Conservation (phyloP, 2,888 invertebrate species). For the Capitulum mitella region DNA sequence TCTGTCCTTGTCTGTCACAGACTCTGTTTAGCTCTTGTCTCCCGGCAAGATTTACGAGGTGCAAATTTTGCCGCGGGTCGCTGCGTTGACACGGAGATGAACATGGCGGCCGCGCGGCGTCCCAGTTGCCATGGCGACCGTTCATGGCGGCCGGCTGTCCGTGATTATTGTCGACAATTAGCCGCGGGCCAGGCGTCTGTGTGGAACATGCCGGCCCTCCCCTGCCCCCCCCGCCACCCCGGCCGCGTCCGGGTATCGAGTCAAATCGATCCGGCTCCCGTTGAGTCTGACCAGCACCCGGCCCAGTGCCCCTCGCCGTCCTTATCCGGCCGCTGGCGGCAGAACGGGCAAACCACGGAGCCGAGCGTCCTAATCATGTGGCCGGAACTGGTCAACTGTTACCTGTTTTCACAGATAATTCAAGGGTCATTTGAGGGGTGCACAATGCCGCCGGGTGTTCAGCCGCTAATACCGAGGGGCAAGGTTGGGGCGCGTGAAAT, state of each 20-base stretch:
- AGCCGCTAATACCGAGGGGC: no score
- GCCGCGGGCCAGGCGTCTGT: not conserved
- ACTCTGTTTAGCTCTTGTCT: conserved; percentile 11
- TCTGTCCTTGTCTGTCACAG: not conserved
- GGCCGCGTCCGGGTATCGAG: not conserved
- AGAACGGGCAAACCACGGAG: no score
- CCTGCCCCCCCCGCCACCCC: not conserved
- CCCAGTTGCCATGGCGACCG: not conserved
- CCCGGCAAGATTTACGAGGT: conserved; percentile 7
- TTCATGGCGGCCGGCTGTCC: conserved; percentile 10
- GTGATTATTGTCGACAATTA: conserved; percentile 18
- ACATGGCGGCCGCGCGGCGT: not conserved
- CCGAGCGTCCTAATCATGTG: no score
- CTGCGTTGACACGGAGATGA: conserved; percentile 8
- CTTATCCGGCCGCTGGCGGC: no score
- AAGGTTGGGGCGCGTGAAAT: no score
- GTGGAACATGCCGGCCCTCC: not conserved
- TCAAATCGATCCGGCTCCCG: not conserved
- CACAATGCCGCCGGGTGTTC: no score
- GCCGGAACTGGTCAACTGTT: no score
- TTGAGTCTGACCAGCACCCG: not conserved
- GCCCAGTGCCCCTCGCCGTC: no score
- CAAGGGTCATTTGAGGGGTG: no score
- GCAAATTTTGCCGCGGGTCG: not conserved
- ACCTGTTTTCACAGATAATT: no score